Conservation (phyloP, 2,888 invertebrate species). For the Amorpha juglandis region DNA sequence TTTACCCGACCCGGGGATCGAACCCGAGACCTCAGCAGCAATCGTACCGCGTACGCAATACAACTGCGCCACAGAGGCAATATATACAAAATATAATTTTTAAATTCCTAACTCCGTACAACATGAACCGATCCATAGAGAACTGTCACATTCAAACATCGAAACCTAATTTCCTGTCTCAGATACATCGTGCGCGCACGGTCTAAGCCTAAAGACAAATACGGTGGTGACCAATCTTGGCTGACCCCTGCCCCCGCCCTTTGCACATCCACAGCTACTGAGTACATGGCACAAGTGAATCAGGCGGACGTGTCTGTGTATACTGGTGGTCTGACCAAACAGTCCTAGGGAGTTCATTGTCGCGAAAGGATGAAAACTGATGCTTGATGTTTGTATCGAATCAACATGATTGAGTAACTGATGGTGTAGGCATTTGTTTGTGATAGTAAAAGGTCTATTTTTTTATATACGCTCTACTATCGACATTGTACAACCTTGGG, state of each 20-base stretch:
- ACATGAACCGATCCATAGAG: conserved; percentile 56
- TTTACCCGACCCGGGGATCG: too few species aligned
- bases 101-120: conserved; percentile 24
- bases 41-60: too few species aligned
- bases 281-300: conserved; percentile 39
- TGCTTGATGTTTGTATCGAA: conserved; percentile 26
- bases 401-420: conserved; percentile 23
- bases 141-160: conserved; percentile 68
- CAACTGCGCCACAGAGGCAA: background rate
- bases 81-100: background rate
- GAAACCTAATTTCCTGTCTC: conserved; percentile 84
- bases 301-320: conserved; percentile 44
- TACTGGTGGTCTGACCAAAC: conserved; percentile 39
- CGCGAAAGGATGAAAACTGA: conserved; percentile 31
- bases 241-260: conserved; percentile 47
- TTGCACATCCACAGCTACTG: conserved; percentile 1
- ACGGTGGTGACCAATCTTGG: conserved; percentile 56
- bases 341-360: conserved; percentile 32
- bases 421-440: background rate
- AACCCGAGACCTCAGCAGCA: too few species aligned
- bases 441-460: background rate
- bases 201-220: conserved; percentile 80
- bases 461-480: background rate
- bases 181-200: conserved; percentile 65
- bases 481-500: too few species aligned